phyloP scores from a whole-genome alignment of 2,888 invertebrate genomes.

The Gymnocheta viridis region DNA sequence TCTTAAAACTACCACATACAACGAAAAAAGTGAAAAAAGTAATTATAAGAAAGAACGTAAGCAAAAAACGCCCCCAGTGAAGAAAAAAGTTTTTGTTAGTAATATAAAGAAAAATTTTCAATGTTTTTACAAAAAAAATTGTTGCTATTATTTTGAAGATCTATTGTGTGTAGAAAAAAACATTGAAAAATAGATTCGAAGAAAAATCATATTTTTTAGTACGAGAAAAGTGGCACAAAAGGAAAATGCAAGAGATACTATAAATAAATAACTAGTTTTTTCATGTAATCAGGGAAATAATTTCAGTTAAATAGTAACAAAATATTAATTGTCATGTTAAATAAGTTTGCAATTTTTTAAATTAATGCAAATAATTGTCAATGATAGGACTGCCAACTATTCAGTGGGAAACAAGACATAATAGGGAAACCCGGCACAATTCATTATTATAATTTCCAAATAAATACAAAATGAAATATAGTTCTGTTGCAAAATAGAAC shows the following conservation, averaged over 20 bases:
- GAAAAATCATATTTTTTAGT: slow-evolving; percentile 4
- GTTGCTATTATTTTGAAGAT: slow-evolving; percentile 29
- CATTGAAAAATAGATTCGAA: neutral
- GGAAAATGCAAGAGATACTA: neutral
- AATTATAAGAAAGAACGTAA: slow-evolving; percentile 38
- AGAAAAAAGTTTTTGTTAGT: neutral
- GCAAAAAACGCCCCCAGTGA: slow-evolving; percentile 4
- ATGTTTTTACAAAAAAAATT: slow-evolving; percentile 33
- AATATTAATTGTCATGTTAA: neutral
- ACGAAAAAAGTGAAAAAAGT: slow-evolving; percentile 42
- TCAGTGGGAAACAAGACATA: neutral
- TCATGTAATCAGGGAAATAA: neutral
- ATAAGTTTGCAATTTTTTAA: neutral
- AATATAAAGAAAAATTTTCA: slow-evolving; percentile 20
- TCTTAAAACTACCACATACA: slow-evolving; percentile 18
- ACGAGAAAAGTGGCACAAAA: neutral
- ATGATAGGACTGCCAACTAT: neutral
- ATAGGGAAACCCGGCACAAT: neutral
- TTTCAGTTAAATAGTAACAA: neutral
- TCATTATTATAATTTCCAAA: too few species aligned
- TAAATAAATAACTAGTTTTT: neutral
- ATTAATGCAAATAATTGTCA: slow-evolving; percentile 4
- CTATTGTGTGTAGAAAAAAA: slow-evolving; percentile 6
- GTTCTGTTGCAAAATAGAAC: too few species aligned
- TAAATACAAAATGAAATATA: too few species aligned